Percentiles rank a stretch among this genome's conserved stretches.
Evolutionary conservation across 2,113 vertebrate genomes (phyloP).

Genomic region (Siniperca knerii): DNA sequence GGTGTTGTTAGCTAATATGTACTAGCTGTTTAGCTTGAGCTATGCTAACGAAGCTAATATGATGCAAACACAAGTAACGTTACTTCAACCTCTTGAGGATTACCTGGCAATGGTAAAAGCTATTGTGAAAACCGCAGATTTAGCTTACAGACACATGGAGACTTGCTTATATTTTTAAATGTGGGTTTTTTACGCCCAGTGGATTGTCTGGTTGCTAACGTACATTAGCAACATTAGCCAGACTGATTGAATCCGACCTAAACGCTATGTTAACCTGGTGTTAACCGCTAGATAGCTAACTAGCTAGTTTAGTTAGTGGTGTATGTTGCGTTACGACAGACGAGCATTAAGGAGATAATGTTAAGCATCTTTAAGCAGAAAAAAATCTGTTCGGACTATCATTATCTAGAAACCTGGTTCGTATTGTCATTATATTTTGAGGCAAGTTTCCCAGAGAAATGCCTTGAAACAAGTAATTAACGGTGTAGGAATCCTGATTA

Average conservation of each 20-base stretch:
- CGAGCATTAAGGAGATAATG: background rate
- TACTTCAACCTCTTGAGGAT: background rate
- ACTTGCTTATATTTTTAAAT: background rate
- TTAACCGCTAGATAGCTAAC: constrained; percentile 6
- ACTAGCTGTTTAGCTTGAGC: constrained; percentile 28
- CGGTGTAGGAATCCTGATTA: background rate
- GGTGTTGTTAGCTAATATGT: constrained; percentile 44
- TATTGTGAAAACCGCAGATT: background rate
- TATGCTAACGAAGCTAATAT: constrained; percentile 43
- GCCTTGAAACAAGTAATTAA: background rate
- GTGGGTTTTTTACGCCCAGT: background rate
- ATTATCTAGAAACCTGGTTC: background rate
- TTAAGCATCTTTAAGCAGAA: background rate
- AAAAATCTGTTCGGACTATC: background rate
- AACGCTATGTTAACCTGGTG: background rate
- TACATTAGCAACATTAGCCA: constrained; percentile 11
- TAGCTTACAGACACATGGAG: background rate
- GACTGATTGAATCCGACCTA: background rate
- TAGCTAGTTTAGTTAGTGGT: background rate
- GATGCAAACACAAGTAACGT: constrained; percentile 40
- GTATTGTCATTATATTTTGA: background rate
- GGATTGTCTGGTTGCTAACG: constrained; percentile 1
- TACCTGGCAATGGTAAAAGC: background rate
- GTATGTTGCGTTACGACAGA: background rate
- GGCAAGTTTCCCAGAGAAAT: background rate